These are phyloP conservation scores for Chelonia mydas DNA, from an alignment of 2,797 vertebrate species.

Conservation along the genomic window DNA sequence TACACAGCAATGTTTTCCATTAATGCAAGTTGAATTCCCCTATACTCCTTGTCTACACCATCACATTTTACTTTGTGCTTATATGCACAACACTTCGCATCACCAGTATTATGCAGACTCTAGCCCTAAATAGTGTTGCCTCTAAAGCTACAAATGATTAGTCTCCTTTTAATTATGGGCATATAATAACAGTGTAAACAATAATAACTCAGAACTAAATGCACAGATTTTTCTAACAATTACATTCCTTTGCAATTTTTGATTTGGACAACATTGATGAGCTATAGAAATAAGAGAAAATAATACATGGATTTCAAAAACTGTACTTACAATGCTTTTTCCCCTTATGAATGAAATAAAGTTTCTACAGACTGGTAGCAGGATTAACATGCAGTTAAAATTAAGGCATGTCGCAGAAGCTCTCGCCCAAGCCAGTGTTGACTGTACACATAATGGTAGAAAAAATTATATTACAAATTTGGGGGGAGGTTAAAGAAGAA, in stretches of 20 bases:
- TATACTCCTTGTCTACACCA: not conserved
- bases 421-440: slow-evolving; percentile 85
- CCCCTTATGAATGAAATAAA: slow-evolving; percentile 84
- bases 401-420: slow-evolving; percentile 86
- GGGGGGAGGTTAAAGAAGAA: slow-evolving; percentile 15
- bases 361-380: slow-evolving; percentile 85
- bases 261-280: slow-evolving; percentile 37
- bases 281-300: slow-evolving; percentile 27
- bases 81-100: slow-evolving; percentile 38
- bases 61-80: slow-evolving; percentile 25
- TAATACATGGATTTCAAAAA: slow-evolving; percentile 49
- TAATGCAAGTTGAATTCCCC: slow-evolving; percentile 39
- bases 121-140: slow-evolving; percentile 46
- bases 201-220: slow-evolving; percentile 56
- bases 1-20: not conserved
- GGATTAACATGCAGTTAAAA: slow-evolving; percentile 87
- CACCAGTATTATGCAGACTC: slow-evolving; percentile 18
- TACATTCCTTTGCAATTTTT: slow-evolving; percentile 61
- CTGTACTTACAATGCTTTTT: slow-evolving; percentile 80
- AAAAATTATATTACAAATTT: slow-evolving; percentile 61
- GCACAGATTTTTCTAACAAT: slow-evolving; percentile 54
- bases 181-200: slow-evolving; percentile 53
- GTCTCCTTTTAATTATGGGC: slow-evolving; percentile 56
- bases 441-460: slow-evolving; percentile 73
- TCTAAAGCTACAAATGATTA: slow-evolving; percentile 59